A percentile compares a stretch with the other conserved stretches of the same genome.
phyloP scores from a whole-genome alignment of 2,888 invertebrate genomes.

The Metellina segmentata region DNA sequence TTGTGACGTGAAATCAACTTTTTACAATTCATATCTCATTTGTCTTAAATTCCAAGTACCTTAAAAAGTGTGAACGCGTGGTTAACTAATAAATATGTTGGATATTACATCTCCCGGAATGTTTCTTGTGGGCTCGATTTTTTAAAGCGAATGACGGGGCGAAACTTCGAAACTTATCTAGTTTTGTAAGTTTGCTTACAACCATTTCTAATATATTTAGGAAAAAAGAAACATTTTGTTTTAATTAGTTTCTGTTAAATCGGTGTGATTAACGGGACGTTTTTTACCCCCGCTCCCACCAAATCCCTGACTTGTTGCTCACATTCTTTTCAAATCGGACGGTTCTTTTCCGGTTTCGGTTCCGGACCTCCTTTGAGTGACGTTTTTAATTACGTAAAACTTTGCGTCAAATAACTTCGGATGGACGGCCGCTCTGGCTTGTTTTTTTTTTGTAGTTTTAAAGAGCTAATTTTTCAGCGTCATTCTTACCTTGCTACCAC shows the following conservation, averaged over 20 bases:
- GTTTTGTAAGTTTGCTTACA: constrained; percentile 39
- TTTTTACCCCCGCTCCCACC: constrained; percentile 35
- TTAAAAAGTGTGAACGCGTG: not conserved
- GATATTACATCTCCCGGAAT: not conserved
- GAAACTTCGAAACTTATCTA: constrained; percentile 18
- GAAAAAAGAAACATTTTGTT: constrained; percentile 27
- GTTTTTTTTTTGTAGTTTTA: constrained; percentile 51
- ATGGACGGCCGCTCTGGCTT: not conserved
- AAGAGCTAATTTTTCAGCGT: constrained; percentile 34
- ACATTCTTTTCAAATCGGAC: constrained; percentile 56
- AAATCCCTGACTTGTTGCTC: constrained; percentile 48
- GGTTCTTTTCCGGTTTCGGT: constrained; percentile 55
- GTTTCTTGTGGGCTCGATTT: constrained; percentile 15
- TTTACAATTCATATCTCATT: not conserved
- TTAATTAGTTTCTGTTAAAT: constrained; percentile 70
- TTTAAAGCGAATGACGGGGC: constrained; percentile 16
- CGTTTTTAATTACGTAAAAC: constrained; percentile 74
- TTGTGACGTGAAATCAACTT: too few species aligned
- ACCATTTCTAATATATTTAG: constrained; percentile 33
- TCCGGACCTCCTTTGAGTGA: constrained; percentile 63
- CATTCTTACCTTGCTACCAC: constrained; percentile 3
- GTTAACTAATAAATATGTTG: not conserved
- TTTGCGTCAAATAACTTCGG: constrained; percentile 63
- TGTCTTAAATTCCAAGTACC: not conserved
- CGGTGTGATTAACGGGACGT: constrained; percentile 67